Percentiles rank a stretch among this genome's conserved stretches.
Conservation (phyloP, 2,888 invertebrate species). For the Dyspetes luteomarginatus region DNA sequence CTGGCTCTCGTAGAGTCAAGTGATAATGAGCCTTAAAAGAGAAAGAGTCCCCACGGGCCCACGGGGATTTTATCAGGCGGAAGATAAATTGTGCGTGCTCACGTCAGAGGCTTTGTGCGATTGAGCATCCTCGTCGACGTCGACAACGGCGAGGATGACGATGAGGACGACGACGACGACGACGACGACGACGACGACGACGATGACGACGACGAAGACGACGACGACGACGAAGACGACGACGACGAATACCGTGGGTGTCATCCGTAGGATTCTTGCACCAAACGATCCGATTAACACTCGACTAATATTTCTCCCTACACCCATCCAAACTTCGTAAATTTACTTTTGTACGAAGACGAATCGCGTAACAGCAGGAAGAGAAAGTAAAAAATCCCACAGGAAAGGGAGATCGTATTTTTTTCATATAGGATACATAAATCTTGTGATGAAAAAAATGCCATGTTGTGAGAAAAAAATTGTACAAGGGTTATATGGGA, state of each 20-base stretch:
- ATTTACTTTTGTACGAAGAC: constrained; percentile 23
- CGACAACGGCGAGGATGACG: constrained; percentile 27
- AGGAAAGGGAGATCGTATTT: background rate
- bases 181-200: constrained; percentile 17
- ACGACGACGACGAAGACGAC: background rate
- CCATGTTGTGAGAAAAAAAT: background rate
- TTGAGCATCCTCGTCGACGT: background rate
- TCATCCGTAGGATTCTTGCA: constrained; percentile 12
- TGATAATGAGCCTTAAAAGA: constrained; percentile 16
- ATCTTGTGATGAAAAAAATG: background rate
- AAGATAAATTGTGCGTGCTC: constrained; percentile 49
- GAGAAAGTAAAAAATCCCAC: constrained; percentile 11
- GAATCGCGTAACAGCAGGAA: constrained; percentile 26
- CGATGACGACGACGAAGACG: constrained; percentile 5
- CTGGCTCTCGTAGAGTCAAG: background rate
- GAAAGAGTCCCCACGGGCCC: background rate
- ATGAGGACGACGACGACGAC: constrained; percentile 8
- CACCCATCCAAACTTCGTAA: background rate
- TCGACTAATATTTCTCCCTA: constrained; percentile 3
- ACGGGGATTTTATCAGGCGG: constrained; percentile 29
- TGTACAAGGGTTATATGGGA: background rate
- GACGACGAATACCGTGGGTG: constrained; percentile 40
- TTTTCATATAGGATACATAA: background rate
- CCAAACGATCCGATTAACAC: background rate
- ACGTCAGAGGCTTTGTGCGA: constrained; percentile 18